These are phyloP conservation scores for Protodeltote pygarga DNA, from an alignment of 2,888 invertebrate genomes.

Conservation along the genomic window DNA sequence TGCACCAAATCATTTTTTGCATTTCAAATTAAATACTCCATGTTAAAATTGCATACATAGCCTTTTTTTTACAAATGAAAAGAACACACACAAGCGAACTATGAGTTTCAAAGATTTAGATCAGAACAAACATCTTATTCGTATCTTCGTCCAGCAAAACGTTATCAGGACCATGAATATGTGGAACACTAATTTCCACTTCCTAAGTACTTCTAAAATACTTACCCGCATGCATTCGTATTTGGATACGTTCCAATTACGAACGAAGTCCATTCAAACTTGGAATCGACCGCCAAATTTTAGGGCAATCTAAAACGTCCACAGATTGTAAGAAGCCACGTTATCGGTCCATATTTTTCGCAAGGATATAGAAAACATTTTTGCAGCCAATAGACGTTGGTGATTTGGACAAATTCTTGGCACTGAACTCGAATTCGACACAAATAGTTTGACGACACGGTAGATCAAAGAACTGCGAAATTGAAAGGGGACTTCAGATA, in stretches of 20 bases:
- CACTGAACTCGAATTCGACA: slow-evolving; percentile 25
- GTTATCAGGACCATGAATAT: slow-evolving; percentile 26
- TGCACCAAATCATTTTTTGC: no score
- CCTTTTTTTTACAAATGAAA: no score
- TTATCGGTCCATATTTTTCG: slow-evolving; percentile 30
- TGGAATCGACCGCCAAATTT: slow-evolving; percentile 28
- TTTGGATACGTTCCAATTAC: slow-evolving; percentile 46
- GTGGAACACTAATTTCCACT: slow-evolving; percentile 17
- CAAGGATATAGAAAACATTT: slow-evolving; percentile 25
- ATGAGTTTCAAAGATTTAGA: background rate
- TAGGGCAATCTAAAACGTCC: slow-evolving; percentile 19
- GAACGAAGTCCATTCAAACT: slow-evolving; percentile 40
- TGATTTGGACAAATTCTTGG: slow-evolving; percentile 42
- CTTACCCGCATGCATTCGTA: slow-evolving; percentile 35
- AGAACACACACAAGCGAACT: no score
- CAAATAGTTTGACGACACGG: slow-evolving; percentile 26
- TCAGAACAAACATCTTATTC: background rate
- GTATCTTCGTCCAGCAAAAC: slow-evolving; percentile 13
- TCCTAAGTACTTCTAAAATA: slow-evolving; percentile 29
- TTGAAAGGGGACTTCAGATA: slow-evolving; percentile 27
- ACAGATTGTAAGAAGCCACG: slow-evolving; percentile 22
- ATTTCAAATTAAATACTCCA: no score
- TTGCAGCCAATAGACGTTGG: slow-evolving; percentile 18
- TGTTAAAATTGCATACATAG: no score
- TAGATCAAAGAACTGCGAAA: slow-evolving; percentile 9